Conservation (phyloP, 2,113 vertebrate species). For the Burhinus bistriatus region DNA sequence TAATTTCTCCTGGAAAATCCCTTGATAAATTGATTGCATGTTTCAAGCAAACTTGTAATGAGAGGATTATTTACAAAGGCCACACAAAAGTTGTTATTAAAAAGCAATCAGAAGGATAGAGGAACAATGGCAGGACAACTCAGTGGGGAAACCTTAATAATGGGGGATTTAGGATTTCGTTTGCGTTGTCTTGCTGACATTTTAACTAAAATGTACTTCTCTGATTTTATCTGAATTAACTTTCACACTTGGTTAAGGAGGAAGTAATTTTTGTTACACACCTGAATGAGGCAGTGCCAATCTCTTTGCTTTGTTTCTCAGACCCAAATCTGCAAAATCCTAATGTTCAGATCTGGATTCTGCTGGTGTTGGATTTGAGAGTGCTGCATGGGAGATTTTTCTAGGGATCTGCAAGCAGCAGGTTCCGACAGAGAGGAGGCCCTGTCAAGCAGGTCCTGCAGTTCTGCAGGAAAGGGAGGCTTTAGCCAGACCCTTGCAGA, state of each 20-base stretch:
- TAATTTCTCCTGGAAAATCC: constrained; percentile 26
- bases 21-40: constrained; percentile 21
- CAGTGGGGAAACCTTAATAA: neutral
- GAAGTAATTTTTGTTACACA: neutral
- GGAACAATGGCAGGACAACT: neutral
- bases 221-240: constrained; percentile 59
- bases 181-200: constrained; percentile 37
- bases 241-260: constrained; percentile 42
- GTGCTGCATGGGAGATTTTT: neutral
- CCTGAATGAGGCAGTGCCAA: neutral
- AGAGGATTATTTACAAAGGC: constrained; percentile 16
- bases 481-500: neutral
- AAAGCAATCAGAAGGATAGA: constrained; percentile 24
- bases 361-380: neutral
- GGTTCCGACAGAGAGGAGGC: neutral
- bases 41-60: neutral
- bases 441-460: neutral
- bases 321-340: neutral
- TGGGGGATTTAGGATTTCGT: neutral
- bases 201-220: constrained; percentile 55
- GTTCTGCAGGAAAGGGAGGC: neutral
- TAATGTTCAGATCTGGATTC: neutral
- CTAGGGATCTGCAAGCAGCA: neutral
- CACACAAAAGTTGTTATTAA: neutral
- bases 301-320: neutral